Conservation (phyloP, 2,888 invertebrate genomes). For the Biston betularia region DNA sequence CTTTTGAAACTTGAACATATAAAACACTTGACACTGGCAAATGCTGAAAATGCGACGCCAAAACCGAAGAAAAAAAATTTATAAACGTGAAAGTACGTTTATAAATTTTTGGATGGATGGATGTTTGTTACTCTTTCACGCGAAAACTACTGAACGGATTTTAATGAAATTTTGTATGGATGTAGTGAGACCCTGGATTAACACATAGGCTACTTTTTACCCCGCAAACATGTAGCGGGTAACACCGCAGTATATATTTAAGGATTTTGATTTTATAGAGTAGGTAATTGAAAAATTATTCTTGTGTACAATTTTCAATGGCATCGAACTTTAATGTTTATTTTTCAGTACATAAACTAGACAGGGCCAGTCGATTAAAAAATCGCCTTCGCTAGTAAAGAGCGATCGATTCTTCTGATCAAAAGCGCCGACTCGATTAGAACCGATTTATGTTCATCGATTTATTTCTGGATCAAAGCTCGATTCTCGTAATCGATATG, state of each 20-base stretch:
- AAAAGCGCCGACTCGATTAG: constrained; percentile 65
- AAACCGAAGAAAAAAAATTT: too few relatives aligned
- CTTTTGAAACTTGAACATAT: too few relatives aligned
- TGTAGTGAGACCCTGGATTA: too few relatives aligned
- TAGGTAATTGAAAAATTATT: constrained; percentile 14
- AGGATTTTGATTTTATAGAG: constrained; percentile 6
- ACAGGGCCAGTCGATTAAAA: constrained; percentile 46
- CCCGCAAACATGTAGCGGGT: too few relatives aligned
- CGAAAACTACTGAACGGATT: too few relatives aligned
- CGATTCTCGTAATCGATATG: constrained; percentile 50
- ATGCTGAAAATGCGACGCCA: too few relatives aligned
- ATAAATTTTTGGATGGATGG: too few relatives aligned
- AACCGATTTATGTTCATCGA: constrained; percentile 58
- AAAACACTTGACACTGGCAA: too few relatives aligned
- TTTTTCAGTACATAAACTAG: constrained; percentile 26
- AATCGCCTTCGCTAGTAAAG: constrained; percentile 45
- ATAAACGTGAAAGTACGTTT: too few relatives aligned
- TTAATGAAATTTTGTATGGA: too few relatives aligned
- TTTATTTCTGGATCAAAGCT: constrained; percentile 70
- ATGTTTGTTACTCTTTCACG: too few relatives aligned
- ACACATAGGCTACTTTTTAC: too few relatives aligned
- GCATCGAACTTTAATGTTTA: constrained; percentile 13
- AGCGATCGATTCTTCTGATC: constrained; percentile 62
- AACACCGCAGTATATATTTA: background rate
- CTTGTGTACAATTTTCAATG: constrained; percentile 19